Base-by-base conservation (phyloP, 2,797 vertebrate species). In the Sebastes nivosus region DNA sequence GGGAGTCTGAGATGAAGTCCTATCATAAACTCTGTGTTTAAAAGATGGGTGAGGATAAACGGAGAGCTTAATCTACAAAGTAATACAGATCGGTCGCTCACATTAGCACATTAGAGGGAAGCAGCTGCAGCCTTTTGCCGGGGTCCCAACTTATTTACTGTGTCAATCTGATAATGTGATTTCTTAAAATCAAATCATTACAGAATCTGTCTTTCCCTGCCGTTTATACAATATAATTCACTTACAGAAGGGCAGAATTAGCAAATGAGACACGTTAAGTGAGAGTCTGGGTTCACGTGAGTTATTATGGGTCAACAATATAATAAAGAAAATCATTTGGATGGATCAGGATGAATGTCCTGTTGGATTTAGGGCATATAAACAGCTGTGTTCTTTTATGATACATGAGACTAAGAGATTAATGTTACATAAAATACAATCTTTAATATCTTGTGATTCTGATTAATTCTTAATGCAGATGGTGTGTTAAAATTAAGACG, bases 301-400 rank as follows among this genome's bases (percentile, higher is more conserved):
- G 54, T 74, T 81, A 50, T 50, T 50, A 36, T 70, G 73, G 85
- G 80, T 91, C 89, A 91, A 46, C 46, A 29, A 63, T 80, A 83
- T 72, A 78, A 92, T 79, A 80, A 84, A 87, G 67, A 87, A 88
- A 89, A 88, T 89, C 86, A 84, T 80, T 58, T 63, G 77, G 12
- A 14, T 38, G 36, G 36, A 38, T 42, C 38, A 88, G 84, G 81
- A 81, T 88, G 71, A 78, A 82, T 88, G 87, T 91, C 74, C 67
- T 42, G 84, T 75, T 89, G 92, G 92, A 94, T 94, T 94, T 83
- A 91, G 93, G 94, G 58, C 92, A 93, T 70, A 81, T n/a, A 85
- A 90, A 92, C 91, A 88, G 92, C 91, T 87, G 92, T 84, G 46
- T 89, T 91, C 80, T 87, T 91, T 92, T 88, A 89, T 92, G 86